phyloP scores from a whole-genome alignment of 2,797 vertebrate genomes.

The Oceanodroma leucorhoa region DNA sequence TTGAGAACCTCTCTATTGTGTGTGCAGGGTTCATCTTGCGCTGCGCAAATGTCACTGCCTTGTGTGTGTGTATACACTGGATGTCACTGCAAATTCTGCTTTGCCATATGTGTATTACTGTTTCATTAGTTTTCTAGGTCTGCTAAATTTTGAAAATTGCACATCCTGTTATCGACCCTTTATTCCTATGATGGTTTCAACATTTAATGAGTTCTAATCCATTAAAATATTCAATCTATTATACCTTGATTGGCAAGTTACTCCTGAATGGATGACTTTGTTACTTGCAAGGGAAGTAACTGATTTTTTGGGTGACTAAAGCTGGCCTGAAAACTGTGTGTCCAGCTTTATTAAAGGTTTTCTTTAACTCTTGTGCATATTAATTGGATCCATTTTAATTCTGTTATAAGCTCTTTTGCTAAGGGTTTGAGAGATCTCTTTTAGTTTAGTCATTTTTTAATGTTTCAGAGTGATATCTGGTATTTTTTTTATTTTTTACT shows the following conservation, averaged over 20 bases:
- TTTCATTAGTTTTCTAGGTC: not conserved
- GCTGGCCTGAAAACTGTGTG: not conserved
- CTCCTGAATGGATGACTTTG: not conserved
- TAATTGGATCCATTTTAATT: not conserved
- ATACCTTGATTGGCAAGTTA: not conserved
- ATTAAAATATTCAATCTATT: not conserved
- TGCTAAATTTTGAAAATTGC: not conserved
- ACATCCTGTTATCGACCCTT: not conserved
- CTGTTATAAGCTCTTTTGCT: not conserved
- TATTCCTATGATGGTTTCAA: not conserved
- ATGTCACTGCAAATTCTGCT: not conserved
- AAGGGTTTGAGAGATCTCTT: not conserved
- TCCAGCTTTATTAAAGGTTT: not conserved
- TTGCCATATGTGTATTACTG: not conserved
- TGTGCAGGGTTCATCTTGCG: not conserved
- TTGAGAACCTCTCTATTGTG: not conserved
- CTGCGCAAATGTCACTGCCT: not conserved
- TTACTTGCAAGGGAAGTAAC: not conserved
- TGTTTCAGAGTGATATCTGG: not conserved
- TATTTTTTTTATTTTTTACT: not conserved
- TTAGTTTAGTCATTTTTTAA: not conserved
- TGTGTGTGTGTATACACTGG: fast-evolving
- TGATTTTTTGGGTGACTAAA: not conserved
- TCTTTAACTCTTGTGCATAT: not conserved
- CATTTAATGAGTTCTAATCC: not conserved